phyloP scores from a whole-genome alignment of 2,113 vertebrate genomes.

The Brachyhypopomus occidentalis region DNA sequence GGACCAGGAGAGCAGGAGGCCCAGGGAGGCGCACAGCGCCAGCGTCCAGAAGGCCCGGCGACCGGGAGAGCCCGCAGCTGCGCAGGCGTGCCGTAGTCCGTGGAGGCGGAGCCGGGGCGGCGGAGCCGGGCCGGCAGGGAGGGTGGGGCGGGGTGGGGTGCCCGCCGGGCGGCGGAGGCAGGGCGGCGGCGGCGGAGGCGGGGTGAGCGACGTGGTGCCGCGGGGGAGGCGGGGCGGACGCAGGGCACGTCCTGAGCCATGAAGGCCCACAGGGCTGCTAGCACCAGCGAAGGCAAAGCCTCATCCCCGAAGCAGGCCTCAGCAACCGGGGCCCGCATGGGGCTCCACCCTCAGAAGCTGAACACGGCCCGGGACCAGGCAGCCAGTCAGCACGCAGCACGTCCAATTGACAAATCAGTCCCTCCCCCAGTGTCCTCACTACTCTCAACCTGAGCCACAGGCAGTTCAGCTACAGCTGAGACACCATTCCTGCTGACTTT shows the following conservation, averaged over 20 bases:
- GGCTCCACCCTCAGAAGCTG: constrained; percentile 63
- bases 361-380: background rate
- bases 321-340: constrained; percentile 75
- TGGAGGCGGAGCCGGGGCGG: constrained; percentile 84
- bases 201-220: background rate
- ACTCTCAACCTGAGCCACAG: background rate
- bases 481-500: background rate
- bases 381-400: too few relatives aligned
- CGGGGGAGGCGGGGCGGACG: constrained; percentile 65
- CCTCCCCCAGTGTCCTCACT: background rate
- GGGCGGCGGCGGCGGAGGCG: constrained; percentile 38
- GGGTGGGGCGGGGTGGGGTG: constrained; percentile 4
- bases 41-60: constrained; percentile 89
- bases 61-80: constrained; percentile 76
- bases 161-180: constrained; percentile 52
- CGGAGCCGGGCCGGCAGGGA: constrained; percentile 53
- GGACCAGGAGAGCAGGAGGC: constrained; percentile 92
- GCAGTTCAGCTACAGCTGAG: background rate
- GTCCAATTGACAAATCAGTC: too few relatives aligned
- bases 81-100: constrained; percentile 85
- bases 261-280: constrained; percentile 74
- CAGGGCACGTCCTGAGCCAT: constrained; percentile 77
- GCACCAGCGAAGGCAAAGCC: constrained; percentile 66
- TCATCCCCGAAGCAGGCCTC: constrained; percentile 78
- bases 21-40: constrained; percentile 88